These are phyloP conservation scores for Archips crataeganus DNA, from an alignment of 2,888 invertebrate species.

Conservation along the genomic window DNA sequence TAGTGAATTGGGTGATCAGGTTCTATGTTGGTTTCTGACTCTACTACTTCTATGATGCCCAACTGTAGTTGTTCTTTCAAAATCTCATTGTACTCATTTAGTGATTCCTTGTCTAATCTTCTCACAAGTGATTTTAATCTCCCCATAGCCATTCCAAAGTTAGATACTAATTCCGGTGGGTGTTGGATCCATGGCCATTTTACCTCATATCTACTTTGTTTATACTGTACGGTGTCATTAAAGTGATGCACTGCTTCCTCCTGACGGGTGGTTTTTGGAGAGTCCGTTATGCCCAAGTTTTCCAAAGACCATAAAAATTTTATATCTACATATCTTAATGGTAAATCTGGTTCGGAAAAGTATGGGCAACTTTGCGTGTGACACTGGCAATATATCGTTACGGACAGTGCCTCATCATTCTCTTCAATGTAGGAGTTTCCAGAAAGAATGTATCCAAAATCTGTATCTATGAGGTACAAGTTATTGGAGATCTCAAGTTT, in stretches of 20 bases:
- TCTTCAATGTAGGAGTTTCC: not conserved
- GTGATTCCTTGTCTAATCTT: constrained; percentile 36
- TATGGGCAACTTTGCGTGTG: not conserved
- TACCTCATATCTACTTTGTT: constrained; percentile 40
- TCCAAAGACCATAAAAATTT: not conserved
- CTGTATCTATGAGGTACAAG: not conserved
- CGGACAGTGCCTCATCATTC: not conserved
- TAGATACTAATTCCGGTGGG: constrained; percentile 41
- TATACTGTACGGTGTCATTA: constrained; percentile 22
- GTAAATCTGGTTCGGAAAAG: not conserved
- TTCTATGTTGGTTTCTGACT: not conserved
- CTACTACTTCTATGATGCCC: not conserved
- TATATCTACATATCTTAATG: not conserved
- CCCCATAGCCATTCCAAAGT: constrained; percentile 43
- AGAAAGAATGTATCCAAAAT: not conserved
- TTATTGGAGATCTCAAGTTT: not conserved
- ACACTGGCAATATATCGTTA: not conserved
- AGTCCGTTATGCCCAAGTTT: constrained; percentile 22
- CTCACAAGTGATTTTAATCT: constrained; percentile 37
- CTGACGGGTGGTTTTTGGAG: constrained; percentile 11
- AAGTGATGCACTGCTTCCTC: constrained; percentile 6
- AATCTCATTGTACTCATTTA: constrained; percentile 20
- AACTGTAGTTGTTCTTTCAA: not conserved
- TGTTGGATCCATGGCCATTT: constrained; percentile 45
- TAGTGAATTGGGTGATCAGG: not conserved